These are phyloP conservation scores for Siniperca undulata DNA, from an alignment of 2,797 vertebrate species.

Conservation along the genomic window DNA sequence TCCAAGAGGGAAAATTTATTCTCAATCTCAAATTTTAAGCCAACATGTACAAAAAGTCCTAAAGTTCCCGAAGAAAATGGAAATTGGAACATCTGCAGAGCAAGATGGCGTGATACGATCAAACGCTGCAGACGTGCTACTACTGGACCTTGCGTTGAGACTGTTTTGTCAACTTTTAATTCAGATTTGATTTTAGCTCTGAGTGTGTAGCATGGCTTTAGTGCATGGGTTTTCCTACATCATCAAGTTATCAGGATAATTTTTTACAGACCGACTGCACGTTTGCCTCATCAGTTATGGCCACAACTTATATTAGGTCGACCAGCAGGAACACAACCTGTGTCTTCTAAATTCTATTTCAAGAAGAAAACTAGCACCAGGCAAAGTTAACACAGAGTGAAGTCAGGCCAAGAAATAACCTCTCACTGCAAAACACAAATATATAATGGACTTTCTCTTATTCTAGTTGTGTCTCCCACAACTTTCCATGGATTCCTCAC, in stretches of 20 bases:
- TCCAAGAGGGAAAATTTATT: background rate
- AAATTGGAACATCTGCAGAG: background rate
- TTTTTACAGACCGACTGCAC: background rate
- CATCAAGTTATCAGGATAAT: background rate
- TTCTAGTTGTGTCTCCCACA: slow-evolving; percentile 52
- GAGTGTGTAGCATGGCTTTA: background rate
- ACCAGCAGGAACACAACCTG: background rate
- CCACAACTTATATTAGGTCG: background rate
- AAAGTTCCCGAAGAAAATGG: background rate
- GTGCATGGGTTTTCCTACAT: background rate
- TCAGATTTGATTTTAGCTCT: background rate
- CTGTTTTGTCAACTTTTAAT: background rate
- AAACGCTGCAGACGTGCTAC: background rate
- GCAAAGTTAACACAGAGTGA: slow-evolving; percentile 23
- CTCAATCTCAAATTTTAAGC: background rate
- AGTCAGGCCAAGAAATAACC: slow-evolving; percentile 28
- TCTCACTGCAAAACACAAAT: slow-evolving; percentile 41
- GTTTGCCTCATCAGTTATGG: background rate
- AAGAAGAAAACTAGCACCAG: background rate
- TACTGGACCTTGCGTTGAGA: background rate
- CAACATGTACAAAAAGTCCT: background rate
- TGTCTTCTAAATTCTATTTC: background rate
- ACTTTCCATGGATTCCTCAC: slow-evolving; percentile 55
- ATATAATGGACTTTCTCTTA: slow-evolving; percentile 57
- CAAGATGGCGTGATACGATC: background rate